Conservation (phyloP, 2,888 invertebrate genomes). For the Eupelmus urozonus region DNA sequence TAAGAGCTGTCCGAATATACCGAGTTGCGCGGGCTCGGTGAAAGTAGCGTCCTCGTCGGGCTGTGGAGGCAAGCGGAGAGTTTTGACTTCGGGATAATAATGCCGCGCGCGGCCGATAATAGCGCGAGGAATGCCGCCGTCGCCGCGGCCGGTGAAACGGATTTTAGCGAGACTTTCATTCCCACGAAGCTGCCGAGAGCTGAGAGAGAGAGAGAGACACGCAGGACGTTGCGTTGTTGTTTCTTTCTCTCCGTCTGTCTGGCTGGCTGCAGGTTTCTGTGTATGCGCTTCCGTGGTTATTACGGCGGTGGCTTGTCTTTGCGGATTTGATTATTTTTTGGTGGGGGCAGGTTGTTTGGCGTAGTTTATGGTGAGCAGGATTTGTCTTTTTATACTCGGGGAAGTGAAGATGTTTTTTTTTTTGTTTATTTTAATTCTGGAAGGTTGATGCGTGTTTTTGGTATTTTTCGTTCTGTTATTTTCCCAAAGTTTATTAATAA, state of each 20-base stretch:
- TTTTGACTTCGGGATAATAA: conserved; percentile 10
- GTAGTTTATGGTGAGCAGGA: not conserved
- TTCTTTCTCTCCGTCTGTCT: not conserved
- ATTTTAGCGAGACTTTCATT: conserved; percentile 55
- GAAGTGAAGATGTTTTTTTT: not conserved
- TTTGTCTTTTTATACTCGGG: not conserved
- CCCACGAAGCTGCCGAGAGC: too few species aligned
- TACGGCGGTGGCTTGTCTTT: not conserved
- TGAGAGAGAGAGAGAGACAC: not conserved
- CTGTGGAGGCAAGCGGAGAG: not conserved
- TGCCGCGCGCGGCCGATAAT: conserved; percentile 26
- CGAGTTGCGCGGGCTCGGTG: conserved; percentile 34
- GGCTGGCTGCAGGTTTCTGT: not conserved
- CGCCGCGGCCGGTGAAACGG: conserved; percentile 9
- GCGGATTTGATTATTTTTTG: too few species aligned
- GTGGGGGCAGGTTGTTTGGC: too few species aligned
- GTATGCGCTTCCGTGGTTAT: conserved; percentile 22
- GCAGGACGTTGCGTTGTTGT: not conserved
- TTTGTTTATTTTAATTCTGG: not conserved
- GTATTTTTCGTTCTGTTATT: not conserved
- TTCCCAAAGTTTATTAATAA: not conserved
- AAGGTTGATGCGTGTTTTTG: too few species aligned
- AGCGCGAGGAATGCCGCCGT: conserved; percentile 20
- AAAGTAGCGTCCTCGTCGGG: conserved; percentile 43
- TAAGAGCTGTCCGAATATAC: not conserved